These are phyloP conservation scores for Alloscopus bannaensis DNA, from an alignment of 2,888 invertebrate species.

Conservation along the genomic window DNA sequence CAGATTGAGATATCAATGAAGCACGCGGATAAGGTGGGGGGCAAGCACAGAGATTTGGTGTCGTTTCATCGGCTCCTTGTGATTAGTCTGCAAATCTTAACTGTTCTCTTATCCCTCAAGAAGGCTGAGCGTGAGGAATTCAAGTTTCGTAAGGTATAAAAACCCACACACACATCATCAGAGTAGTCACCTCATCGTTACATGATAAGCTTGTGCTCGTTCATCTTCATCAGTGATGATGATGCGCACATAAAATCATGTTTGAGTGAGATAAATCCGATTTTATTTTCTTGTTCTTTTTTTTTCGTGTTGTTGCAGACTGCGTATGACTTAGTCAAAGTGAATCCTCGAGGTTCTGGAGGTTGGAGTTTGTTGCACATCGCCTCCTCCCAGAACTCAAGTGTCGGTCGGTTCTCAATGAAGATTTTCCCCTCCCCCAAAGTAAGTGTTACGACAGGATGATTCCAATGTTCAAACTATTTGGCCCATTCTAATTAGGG, in stretches of 20 bases:
- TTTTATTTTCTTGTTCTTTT: background rate
- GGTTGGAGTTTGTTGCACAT: slow-evolving; percentile 72
- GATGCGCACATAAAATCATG: background rate
- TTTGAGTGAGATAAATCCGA: too few species aligned
- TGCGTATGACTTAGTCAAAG: slow-evolving; percentile 72
- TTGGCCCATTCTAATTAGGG: background rate
- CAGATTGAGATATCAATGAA: slow-evolving; percentile 72
- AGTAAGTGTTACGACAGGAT: slow-evolving; percentile 61
- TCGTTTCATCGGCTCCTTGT: slow-evolving; percentile 90
- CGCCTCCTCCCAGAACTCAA: slow-evolving; percentile 72
- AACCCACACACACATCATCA: too few species aligned
- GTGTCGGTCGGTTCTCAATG: slow-evolving; percentile 72
- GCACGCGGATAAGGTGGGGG: slow-evolving; percentile 66
- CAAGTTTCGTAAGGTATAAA: slow-evolving; percentile 72
- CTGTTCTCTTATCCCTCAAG: slow-evolving; percentile 70
- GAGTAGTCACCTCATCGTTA: background rate
- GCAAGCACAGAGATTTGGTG: slow-evolving; percentile 81
- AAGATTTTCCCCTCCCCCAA: slow-evolving; percentile 73
- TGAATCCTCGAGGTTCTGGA: slow-evolving; percentile 67
- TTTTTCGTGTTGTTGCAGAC: slow-evolving; percentile 64
- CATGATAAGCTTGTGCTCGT: background rate
- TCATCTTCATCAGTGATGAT: background rate
- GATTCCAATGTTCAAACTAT: slow-evolving; percentile 13
- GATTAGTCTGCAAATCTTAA: slow-evolving; percentile 79
- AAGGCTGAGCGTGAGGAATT: slow-evolving; percentile 71